Percentiles rank a stretch among this genome's conserved stretches.
Evolutionary conservation across 2,113 vertebrate genomes (phyloP).

Genomic region (Periophthalmodon schlosseri): DNA sequence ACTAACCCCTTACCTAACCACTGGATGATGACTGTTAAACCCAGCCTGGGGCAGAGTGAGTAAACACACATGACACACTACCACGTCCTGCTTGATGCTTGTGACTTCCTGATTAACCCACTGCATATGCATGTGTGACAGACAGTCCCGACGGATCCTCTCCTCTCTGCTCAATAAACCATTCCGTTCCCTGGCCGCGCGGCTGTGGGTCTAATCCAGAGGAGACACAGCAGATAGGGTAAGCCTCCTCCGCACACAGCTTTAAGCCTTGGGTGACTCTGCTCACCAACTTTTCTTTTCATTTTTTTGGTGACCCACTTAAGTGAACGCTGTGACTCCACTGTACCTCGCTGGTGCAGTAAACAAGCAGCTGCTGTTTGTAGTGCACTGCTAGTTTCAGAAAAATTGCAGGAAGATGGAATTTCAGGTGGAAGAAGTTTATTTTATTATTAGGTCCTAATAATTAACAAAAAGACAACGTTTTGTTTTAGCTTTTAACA

Average conservation of each 20-base stretch:
- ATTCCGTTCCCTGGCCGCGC: neutral
- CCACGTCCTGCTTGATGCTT: neutral
- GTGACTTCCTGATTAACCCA: constrained; percentile 1
- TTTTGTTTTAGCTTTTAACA: too few relatives aligned
- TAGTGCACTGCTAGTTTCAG: neutral
- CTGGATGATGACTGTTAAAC: neutral
- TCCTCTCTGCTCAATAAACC: neutral
- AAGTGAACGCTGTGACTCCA: neutral
- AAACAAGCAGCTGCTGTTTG: constrained; percentile 4
- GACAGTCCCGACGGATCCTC: neutral
- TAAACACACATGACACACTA: constrained; percentile 1
- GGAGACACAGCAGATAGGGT: constrained; percentile 6
- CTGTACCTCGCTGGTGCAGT: neutral
- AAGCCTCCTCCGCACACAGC: neutral
- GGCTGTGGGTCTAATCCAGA: neutral
- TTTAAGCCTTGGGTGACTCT: constrained; percentile 6
- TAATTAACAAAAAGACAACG: too few relatives aligned
- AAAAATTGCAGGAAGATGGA: neutral
- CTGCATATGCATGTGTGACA: neutral
- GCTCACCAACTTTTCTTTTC: neutral
- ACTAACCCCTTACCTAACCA: neutral
- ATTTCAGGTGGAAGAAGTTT: neutral
- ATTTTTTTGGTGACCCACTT: constrained; percentile 7
- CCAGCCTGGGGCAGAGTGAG: neutral
- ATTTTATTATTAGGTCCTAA: neutral